Base-by-base conservation (phyloP, 1,140 invertebrate genomes). In the Leptopilina boulardi region DNA sequence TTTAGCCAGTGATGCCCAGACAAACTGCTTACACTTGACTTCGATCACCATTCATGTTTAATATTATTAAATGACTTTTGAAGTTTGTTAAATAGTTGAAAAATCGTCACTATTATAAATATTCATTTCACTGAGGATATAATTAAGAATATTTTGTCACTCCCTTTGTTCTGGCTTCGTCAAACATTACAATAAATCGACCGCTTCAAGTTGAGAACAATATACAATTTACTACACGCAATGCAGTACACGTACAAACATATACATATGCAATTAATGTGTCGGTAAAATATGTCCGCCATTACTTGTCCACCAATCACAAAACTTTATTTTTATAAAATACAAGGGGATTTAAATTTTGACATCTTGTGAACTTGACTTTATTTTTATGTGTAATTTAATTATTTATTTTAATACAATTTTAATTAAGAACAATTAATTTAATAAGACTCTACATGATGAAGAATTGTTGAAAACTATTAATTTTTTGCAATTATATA, bases 191-290 rank as follows among this genome's bases (percentile, higher is more conserved):
- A 77, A 75, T 74, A 77, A n/a, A 76, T 71, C 71, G 75, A 82
- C 78, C 79, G 79, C 78, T 79, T 38, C 71, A 76, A 73, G 81
- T 86, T 83, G 83, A 86, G 83, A 85, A 85, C 84, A 80, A 78
- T 81, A 51, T n/a, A n/a, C n/a, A n/a, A n/a, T n/a, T 79, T 70
- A 76, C 78, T 79, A 30, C 47, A 77, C 66, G 19, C 54, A 56
- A 56, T 23, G 56, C 13, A 19, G 10, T 21, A 10, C 9, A 59
- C 56, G 4, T 21, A 10, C 9, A 59, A 23, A 59, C 26, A 26
- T 1, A 26, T 2, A 13, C 18, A 26, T 66, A 15, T 34, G 9
- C 13, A 59, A 10, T n/a, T n/a, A n/a, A 5, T 71, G 34, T 71
- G n/a, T 73, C 23, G n/a, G 73, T 51, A 47, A 51, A 51, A 18